Evolutionary conservation across 2,888 invertebrate genomes (phyloP), one percentile per base, ranked within the genome.

Genomic region (Tetheella fluctuosa): DNA sequence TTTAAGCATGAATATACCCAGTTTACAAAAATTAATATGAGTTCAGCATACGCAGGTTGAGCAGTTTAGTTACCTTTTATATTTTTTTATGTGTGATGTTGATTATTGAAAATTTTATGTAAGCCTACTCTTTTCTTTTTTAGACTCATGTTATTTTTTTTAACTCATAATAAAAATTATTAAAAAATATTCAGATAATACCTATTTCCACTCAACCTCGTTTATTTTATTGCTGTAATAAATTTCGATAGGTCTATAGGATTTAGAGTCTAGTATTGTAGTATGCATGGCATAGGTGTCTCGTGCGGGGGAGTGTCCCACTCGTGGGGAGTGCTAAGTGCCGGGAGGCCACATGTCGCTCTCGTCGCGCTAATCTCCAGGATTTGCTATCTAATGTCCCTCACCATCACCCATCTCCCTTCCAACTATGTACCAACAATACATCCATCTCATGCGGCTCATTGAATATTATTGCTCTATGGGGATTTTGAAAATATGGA

Each of bases 401-500:
- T 85, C 73, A 66, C 71, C 67, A 76, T 74, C 70, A 61, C 65
- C 76, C 74, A 42, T 91, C 91, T 77, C 86, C 65, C 80, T 90
- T 81, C 64, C 73, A 68, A 73, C 70, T 68, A 71, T 64, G 65
- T 58, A 67, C 59, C 62, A 66, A 72, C 74, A 76, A 83, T 89
- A 84, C 81, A 81, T 81, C 84, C 80, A 80, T 92, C 89, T 89
- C 92, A 80, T 80, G 75, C 81, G 83, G 77, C 89, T 89, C 91
- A 91, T 91, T 91, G 91, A 91, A 92, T 91, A 91, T 92, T 92
- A 93, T 93, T 92, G 92, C 91, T 90, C 92, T 91, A 89, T 91
- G 83, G 93, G 93, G 93, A 93, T 93, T 92, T 91, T 90, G 89
- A 91, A 93, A 93, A 93, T 92, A 93, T 93, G 93, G 90, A 92